Base-by-base conservation (phyloP, 1,140 invertebrate genomes). In the Ladona fulva region DNA sequence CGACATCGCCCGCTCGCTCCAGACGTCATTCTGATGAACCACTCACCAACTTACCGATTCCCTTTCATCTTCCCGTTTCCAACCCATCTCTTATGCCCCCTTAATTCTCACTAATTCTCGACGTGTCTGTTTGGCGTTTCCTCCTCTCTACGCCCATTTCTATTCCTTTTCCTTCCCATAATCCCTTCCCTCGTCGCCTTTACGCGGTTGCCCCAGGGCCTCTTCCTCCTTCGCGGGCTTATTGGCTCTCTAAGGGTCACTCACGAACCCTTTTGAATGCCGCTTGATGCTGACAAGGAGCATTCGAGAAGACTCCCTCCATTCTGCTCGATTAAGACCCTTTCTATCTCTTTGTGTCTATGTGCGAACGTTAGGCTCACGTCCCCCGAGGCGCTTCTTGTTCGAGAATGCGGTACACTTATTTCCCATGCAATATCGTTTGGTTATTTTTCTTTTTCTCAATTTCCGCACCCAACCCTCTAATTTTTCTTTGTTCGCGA, bases 21-120 rank as follows among this genome's bases (percentile, higher is more conserved):
- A 66, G 52, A 66, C 52, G 52, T 19, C 52, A 16, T 66, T 22
- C 52, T 66, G 52, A 66, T 66, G 52, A 66, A 66, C 52, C 52
- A 66, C 52, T 66, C 52, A 22, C 52, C 52, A 22, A 66, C 75
- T 78, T 75, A 77, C 76, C 77, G 78, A 79, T 73, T 44, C 25
- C 22, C 22, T 42, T 76, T 42, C 74, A 25, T 73, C 75, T 25
- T 66, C 29, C 78, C 44, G 44, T 52, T 52, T 52, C 44, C 44
- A 19, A 19, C 44, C 44, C 44, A 52, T 52, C 44, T 52, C 44
- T 16, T 12, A 12, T 66, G 52, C 52, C 81, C 81, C 83, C 81
- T 83, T 84, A 24, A 24, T 42, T 42, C 24, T 42, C 19, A 29
- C 29, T 42, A 42, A 44, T 29, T 29, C 29, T 10, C 29, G 42